Evolutionary conservation across 2,888 invertebrate species (phyloP), one percentile per base, ranked within the genome.

Genomic region (Cryptus viduatorius): DNA sequence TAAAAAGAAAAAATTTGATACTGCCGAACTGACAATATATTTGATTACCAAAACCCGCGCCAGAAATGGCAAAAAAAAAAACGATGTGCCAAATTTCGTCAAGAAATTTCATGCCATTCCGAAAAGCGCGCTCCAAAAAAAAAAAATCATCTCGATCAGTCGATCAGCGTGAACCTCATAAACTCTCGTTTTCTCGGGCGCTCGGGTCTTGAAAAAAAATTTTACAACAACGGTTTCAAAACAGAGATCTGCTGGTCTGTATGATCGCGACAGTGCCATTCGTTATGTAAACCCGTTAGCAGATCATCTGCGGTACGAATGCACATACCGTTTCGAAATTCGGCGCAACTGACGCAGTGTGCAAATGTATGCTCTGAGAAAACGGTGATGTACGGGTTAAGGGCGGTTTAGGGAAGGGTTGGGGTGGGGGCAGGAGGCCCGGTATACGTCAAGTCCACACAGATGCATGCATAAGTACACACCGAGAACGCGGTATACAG

Each of bases 381-480:
- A 76, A 50, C 68, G 84, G 37, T 68, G 73, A 71, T 83, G 64
- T 67, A 79, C 56, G 77, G 61, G 72, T 37, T 5, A 37, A 7
- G 37, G 4, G 81, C 84, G 44, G 50, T 50, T 24, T 1, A 3
- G 3, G 24, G 24, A 4, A 0, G 10, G 24, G 3, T 1, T 10
- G 12, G 53, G 16, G 5, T 16, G 3, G 12, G 53, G 16, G 5
- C 8, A 24, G 72, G 48, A 31, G 69, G 37, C 53, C 64, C n/a
- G 46, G 69, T 44, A 64, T 56, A 81, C 68, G 64, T 79, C 73
- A 75, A 46, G 29, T 37, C 44, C 69, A 68, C 59, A 76, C 68
- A 71, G 50, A 72, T 56, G 24, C 42, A 69, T 64, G 14, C 31
- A 56, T n/a, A 67, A 46, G 68, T 67, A 67, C 67, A 56, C 50